Percentiles rank a stretch among this genome's conserved stretches.
phyloP scores from a whole-genome alignment of 2,888 invertebrate genomes.

The Rhopalosiphum nymphaeae region DNA sequence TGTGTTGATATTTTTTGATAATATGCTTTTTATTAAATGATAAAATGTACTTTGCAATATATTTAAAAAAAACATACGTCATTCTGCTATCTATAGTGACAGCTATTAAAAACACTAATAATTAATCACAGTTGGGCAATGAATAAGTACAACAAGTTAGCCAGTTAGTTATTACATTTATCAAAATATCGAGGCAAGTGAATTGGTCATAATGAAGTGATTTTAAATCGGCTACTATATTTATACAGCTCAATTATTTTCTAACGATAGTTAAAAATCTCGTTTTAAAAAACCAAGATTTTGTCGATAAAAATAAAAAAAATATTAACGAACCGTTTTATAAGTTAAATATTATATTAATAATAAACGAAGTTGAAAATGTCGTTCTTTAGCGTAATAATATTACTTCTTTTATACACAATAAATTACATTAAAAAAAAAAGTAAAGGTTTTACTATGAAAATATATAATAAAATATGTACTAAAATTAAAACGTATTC shows the following conservation, averaged over 20 bases:
- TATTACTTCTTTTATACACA: background rate
- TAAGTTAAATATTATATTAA: background rate
- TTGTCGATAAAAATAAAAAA: background rate
- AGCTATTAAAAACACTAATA: background rate
- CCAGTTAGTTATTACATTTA: background rate
- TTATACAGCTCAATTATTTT: background rate
- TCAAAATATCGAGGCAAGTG: background rate
- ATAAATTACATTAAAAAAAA: background rate
- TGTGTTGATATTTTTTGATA: background rate
- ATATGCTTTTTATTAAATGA: background rate
- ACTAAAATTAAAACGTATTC: background rate
- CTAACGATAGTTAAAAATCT: background rate
- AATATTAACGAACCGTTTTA: background rate
- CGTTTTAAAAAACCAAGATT: too few relatives aligned
- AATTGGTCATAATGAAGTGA: background rate
- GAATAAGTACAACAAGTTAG: background rate
- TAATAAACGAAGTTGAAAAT: background rate
- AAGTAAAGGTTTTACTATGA: background rate
- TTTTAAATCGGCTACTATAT: background rate
- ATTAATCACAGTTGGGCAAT: background rate
- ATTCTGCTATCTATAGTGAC: background rate
- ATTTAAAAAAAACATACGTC: background rate
- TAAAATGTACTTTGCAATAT: background rate
- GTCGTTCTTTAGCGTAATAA: background rate
- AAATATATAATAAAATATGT: background rate